Percentiles rank a stretch among this genome's conserved stretches.
These are phyloP conservation scores for Jacana jacana DNA, from an alignment of 2,113 vertebrate genomes.

Conservation along the genomic window DNA sequence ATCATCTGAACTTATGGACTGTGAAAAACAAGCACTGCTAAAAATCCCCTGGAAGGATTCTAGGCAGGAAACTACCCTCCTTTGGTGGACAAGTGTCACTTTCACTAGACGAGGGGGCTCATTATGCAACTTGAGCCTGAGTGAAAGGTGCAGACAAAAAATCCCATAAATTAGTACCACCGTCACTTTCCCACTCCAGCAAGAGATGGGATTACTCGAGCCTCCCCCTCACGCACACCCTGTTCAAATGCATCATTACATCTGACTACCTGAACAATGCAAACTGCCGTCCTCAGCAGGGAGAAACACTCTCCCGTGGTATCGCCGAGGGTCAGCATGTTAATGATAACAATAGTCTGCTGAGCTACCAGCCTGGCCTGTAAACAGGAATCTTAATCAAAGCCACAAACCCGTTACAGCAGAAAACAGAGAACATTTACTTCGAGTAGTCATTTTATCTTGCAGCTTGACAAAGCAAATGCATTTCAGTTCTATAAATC, in stretches of 20 bases:
- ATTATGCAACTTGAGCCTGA: background rate
- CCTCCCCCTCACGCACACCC: conserved; percentile 3
- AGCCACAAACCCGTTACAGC: conserved; percentile 12
- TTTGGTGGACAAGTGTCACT: background rate
- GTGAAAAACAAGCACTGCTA: background rate
- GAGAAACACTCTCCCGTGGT: conserved; percentile 55
- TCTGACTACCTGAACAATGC: conserved; percentile 62
- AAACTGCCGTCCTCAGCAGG: conserved; percentile 63
- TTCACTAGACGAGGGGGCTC: background rate
- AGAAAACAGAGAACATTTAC: conserved; percentile 31
- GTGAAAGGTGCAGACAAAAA: background rate
- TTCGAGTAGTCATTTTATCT: background rate
- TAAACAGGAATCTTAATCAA: conserved; percentile 66
- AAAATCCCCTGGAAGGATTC: background rate
- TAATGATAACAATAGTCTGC: conserved; percentile 62
- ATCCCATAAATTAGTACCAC: background rate
- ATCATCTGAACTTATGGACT: background rate
- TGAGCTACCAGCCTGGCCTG: conserved; percentile 52
- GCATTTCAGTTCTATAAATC: background rate
- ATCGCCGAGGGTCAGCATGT: conserved; percentile 57
- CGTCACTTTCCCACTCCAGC: background rate
- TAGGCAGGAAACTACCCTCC: background rate
- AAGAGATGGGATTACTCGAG: conserved; percentile 26
- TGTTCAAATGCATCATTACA: conserved; percentile 28
- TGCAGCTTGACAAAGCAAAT: conserved; percentile 14